Evolutionary conservation across 30 jellyfish, hydroid and myxozoan genomes (phyloP), one percentile per base, ranked within the genome.

Genomic region (Hydra vulgaris): DNA sequence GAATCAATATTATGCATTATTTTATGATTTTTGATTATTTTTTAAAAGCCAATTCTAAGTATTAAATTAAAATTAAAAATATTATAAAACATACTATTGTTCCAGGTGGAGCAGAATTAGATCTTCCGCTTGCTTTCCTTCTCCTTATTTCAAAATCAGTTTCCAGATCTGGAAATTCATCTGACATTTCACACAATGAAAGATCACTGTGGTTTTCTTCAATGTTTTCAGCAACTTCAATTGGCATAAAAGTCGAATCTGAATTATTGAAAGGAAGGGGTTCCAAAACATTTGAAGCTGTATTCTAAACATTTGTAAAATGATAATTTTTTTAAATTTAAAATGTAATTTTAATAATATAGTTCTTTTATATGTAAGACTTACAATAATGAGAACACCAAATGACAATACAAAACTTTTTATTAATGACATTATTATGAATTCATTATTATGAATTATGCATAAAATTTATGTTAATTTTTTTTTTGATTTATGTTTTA

Each of bases 81-180:
- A n/a, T n/a, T n/a, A n/a, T n/a, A n/a, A 40, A 68, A 22, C 5
- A 18, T 73, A 73, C 66, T 73, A 27, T 21, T 18, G 54, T 20
- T 8, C 23, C 22, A 22, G 97, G 93, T 0, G 97, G 97, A 21
- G 97, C 97, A n/a, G 97, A 89, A 20, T 72, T 54, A 7, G 97
- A 89, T 71, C 97, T 25, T 22, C 53, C 81, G 5, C 22, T 69
- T 8, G 70, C 23, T 21, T 67, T 23, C 72, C 66, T 66, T 80
- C 83, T 80, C 15, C 15, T 80, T n/a, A 70, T 27, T 24, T 80
- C 40, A 70, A 80, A 80, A 18, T 80, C 70, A n/a, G 68, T 74
- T 3, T 80, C 81, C 19, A 80, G 79, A 7, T 80, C 87, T 0
- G 87, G 87, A 80, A 80, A 80, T 20, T 80, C 80, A 80, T 80